phyloP scores from a whole-genome alignment of 2,113 vertebrate genomes.

The Campylorhamphus procurvoides region DNA sequence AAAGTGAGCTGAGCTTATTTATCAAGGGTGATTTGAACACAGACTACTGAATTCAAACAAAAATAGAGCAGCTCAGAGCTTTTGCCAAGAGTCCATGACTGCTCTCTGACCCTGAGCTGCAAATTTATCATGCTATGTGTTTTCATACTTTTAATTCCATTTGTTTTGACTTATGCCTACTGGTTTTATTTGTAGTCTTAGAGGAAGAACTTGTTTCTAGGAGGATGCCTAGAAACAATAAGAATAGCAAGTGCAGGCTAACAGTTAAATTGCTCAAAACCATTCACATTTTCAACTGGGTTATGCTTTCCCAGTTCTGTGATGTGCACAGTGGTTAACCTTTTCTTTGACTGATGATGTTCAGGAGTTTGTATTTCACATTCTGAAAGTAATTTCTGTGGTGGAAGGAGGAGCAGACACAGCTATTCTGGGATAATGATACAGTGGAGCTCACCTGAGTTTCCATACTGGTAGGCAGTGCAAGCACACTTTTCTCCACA shows the following conservation, averaged over 20 bases:
- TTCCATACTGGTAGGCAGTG: neutral
- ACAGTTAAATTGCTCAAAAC: neutral
- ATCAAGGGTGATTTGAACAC: neutral
- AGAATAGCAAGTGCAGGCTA: neutral
- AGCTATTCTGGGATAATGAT: neutral
- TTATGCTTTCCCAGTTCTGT: neutral
- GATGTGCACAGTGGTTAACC: accelerated
- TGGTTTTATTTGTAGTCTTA: neutral
- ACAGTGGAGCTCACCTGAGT: neutral
- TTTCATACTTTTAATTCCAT: neutral
- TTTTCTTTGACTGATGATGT: neutral
- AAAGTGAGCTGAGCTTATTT: neutral
- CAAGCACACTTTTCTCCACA: neutral
- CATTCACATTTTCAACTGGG: neutral
- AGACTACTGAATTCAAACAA: neutral
- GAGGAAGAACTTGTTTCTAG: neutral
- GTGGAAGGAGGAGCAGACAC: neutral
- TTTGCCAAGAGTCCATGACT: neutral
- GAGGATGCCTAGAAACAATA: neutral
- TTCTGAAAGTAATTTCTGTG: neutral
- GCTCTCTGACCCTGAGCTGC: neutral
- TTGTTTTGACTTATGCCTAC: neutral
- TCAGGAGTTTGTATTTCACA: neutral
- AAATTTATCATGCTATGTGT: neutral
- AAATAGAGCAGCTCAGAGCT: neutral